These are phyloP conservation scores for Nasonovia ribisnigri DNA, from an alignment of 2,888 invertebrate species.

Conservation along the genomic window DNA sequence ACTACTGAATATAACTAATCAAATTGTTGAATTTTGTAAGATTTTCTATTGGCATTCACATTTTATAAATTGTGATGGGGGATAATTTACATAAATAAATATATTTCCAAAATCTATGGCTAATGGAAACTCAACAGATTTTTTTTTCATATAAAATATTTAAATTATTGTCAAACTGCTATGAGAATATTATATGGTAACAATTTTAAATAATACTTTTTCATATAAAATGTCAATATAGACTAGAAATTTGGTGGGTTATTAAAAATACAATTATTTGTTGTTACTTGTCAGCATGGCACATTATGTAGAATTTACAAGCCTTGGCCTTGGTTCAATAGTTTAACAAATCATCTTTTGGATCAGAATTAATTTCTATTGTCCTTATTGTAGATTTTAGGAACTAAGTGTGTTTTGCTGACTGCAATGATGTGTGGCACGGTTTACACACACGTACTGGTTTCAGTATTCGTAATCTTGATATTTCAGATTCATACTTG, in stretches of 20 bases:
- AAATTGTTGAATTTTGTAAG: not conserved
- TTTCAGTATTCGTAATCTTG: constrained; percentile 89
- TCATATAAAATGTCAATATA: not conserved
- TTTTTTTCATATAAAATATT: constrained; percentile 56
- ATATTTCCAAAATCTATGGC: constrained; percentile 7
- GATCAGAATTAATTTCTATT: constrained; percentile 1
- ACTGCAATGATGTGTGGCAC: constrained; percentile 79
- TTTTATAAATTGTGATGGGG: not conserved
- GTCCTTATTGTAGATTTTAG: constrained; percentile 46
- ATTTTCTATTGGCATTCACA: not conserved
- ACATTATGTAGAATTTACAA: constrained; percentile 13
- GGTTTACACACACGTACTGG: constrained; percentile 96
- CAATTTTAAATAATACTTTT: constrained; percentile 40
- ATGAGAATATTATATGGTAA: constrained; percentile 46
- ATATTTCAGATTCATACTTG: constrained; percentile 96
- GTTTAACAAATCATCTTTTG: not conserved
- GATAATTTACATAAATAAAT: not conserved
- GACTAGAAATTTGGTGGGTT: constrained; percentile 47
- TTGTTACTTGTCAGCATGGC: not conserved
- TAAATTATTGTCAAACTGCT: constrained; percentile 53
- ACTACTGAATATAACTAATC: not conserved
- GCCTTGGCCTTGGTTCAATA: not conserved
- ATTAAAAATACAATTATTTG: constrained; percentile 34
- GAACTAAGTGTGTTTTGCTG: constrained; percentile 62
- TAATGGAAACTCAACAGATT: constrained; percentile 41